These are phyloP conservation scores for Dicentrarchus labrax DNA, from an alignment of 2,113 vertebrate species.

Conservation along the genomic window DNA sequence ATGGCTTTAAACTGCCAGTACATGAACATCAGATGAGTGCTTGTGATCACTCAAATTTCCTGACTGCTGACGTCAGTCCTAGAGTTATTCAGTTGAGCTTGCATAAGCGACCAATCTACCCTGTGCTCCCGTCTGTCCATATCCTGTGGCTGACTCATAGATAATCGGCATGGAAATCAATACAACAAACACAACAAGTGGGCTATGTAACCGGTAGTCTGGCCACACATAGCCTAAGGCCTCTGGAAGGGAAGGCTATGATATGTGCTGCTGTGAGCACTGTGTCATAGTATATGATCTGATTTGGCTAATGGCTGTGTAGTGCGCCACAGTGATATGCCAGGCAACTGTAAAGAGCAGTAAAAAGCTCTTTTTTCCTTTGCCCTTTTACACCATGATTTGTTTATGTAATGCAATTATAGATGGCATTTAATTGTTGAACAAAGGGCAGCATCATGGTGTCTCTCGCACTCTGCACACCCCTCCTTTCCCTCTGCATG, in stretches of 20 bases:
- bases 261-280: constrained; percentile 7
- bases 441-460: constrained; percentile 27
- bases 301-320: constrained; percentile 14
- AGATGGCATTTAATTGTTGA: constrained; percentile 37
- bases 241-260: constrained; percentile 38
- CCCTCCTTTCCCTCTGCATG: constrained; percentile 28
- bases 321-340: background rate
- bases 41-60: constrained; percentile 47
- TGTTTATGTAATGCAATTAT: constrained; percentile 32
- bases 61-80: constrained; percentile 69
- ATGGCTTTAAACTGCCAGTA: constrained; percentile 6
- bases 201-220: constrained; percentile 53
- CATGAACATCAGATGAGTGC: constrained; percentile 38
- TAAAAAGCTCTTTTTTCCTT: background rate
- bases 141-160: constrained; percentile 76
- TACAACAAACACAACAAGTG: constrained; percentile 74
- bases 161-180: constrained; percentile 79
- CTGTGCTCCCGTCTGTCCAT: constrained; percentile 62
- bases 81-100: constrained; percentile 70
- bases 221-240: constrained; percentile 24
- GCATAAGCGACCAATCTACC: constrained; percentile 69
- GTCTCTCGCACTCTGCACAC: constrained; percentile 29
- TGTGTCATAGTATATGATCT: constrained; percentile 25
- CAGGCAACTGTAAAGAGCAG: constrained; percentile 13
- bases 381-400: constrained; percentile 36